Evolutionary conservation across 2,888 invertebrate species (phyloP).

Genomic region (Mesopsocus fuscifrons): DNA sequence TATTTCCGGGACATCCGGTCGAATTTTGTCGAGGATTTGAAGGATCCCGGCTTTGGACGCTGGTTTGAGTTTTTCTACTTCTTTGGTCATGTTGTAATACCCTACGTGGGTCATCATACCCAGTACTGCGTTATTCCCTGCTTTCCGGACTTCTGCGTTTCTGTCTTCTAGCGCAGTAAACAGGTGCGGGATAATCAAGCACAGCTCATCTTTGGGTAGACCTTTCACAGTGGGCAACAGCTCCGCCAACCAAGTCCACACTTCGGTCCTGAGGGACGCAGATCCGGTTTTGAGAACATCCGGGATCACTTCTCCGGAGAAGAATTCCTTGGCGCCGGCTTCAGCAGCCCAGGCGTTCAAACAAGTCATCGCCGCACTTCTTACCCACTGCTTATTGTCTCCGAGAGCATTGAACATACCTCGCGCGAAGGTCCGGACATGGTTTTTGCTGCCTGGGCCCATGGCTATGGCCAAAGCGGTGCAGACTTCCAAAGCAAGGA

Average conservation of each 20-base stretch:
- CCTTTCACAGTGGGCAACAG: conserved; percentile 56
- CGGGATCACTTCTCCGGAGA: conserved; percentile 75
- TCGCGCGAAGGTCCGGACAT: conserved; percentile 66
- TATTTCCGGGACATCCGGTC: conserved; percentile 49
- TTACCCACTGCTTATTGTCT: conserved; percentile 58
- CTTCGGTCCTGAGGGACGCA: conserved; percentile 57
- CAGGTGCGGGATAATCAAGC: conserved; percentile 53
- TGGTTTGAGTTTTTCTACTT: conserved; percentile 61
- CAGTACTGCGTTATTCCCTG: conserved; percentile 71
- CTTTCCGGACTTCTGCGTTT: conserved; percentile 77
- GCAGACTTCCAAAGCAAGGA: conserved; percentile 64
- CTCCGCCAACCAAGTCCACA: conserved; percentile 72
- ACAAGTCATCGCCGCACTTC: conserved; percentile 60
- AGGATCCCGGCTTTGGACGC: conserved; percentile 47
- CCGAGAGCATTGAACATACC: conserved; percentile 48
- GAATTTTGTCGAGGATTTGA: conserved; percentile 64
- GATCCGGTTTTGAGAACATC: conserved; percentile 76
- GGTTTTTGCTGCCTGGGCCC: conserved; percentile 60
- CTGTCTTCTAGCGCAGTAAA: conserved; percentile 78
- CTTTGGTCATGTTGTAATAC: conserved; percentile 56
- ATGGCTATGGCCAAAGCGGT: conserved; percentile 63
- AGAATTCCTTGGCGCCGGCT: conserved; percentile 58
- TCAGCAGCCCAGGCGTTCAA: conserved; percentile 72
- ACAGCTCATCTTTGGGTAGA: conserved; percentile 63
- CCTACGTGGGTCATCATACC: conserved; percentile 88